Evolutionary conservation across 2,888 invertebrate genomes (phyloP).

Genomic region (Nomada ferruginata): DNA sequence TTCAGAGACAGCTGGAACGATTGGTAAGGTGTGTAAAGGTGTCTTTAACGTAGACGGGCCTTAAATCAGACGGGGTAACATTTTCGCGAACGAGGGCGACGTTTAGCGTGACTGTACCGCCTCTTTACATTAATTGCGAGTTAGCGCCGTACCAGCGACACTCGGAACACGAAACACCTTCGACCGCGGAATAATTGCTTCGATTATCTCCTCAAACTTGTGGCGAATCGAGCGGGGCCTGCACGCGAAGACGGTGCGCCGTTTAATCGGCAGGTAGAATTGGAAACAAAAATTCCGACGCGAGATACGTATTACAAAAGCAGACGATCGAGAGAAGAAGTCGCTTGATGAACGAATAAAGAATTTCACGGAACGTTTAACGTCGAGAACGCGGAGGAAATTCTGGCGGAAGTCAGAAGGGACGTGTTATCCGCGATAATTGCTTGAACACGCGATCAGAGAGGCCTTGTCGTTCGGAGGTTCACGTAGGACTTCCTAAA

Average conservation of each 20-base stretch:
- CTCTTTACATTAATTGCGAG: conserved; percentile 42
- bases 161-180: conserved; percentile 43
- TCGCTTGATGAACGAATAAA: not conserved
- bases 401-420: not conserved
- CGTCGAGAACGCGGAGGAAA: conserved; percentile 4
- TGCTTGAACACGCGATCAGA: conserved; percentile 32
- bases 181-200: conserved; percentile 52
- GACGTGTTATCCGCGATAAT: conserved; percentile 45
- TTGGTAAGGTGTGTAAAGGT: not conserved
- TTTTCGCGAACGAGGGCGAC: conserved; percentile 15
- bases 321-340: not conserved
- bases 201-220: conserved; percentile 60
- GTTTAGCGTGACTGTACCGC: conserved; percentile 37
- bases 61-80: conserved; percentile 1
- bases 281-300: too few relatives aligned
- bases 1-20: not conserved
- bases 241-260: conserved; percentile 57
- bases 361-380: not conserved
- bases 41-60: not conserved
- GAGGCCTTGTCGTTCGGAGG: conserved; percentile 31
- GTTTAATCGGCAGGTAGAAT: not conserved
- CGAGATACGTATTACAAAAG: not conserved
- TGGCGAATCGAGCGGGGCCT: conserved; percentile 39
- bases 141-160: conserved; percentile 34
- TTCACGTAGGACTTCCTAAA: conserved; percentile 46